Evolutionary conservation across 2,797 vertebrate species (phyloP).

Genomic region (Mycteria americana): DNA sequence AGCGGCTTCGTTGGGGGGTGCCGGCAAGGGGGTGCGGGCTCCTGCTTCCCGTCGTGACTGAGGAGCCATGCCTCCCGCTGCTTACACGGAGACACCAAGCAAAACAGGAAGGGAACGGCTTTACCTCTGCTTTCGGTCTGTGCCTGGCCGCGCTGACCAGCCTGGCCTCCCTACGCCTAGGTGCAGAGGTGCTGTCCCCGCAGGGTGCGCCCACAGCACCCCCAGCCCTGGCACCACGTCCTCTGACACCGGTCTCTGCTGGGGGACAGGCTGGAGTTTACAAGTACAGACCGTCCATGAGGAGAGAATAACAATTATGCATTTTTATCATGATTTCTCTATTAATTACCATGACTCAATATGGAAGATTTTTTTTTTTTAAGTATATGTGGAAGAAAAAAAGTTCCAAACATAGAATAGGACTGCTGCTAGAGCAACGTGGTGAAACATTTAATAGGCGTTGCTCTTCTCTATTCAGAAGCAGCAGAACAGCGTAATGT

Average conservation of each 20-base stretch:
- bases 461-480: neutral
- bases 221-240: neutral
- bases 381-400: neutral
- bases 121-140: neutral
- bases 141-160: neutral
- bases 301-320: no score
- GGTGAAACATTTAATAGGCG: rapidly evolving
- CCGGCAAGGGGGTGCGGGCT: no score
- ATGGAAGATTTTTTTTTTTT: neutral
- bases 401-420: rapidly evolving
- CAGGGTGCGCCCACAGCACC: neutral
- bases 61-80: rapidly evolving
- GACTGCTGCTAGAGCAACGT: rapidly evolving
- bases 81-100: rapidly evolving
- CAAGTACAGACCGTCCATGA: no score
- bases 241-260: neutral
- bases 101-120: neutral
- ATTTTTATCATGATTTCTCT: neutral
- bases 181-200: neutral
- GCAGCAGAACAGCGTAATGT: neutral
- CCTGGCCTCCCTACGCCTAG: rapidly evolving
- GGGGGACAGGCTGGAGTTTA: neutral
- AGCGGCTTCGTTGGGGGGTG: rapidly evolving
- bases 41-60: rapidly evolving
- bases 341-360: no score